A percentile compares a stretch with the other conserved stretches of the same genome.
Evolutionary conservation across 2,797 vertebrate genomes (phyloP).

Genomic region (Sardinella longiceps): DNA sequence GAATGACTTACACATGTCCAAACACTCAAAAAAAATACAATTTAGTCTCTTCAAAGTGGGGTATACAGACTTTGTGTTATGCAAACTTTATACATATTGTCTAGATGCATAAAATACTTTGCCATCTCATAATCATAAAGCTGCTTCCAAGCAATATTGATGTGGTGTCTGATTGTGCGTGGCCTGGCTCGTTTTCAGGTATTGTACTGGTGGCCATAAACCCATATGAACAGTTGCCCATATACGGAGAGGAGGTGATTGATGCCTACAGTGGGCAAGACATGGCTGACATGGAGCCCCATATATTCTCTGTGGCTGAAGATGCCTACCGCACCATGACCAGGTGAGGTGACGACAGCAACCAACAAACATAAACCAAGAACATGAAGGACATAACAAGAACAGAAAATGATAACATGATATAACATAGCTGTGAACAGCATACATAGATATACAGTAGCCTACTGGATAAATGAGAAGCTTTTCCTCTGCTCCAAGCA

Average conservation of each 20-base stretch:
- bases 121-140: neutral
- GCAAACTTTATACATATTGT: neutral
- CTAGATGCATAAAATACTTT: neutral
- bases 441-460: too few species aligned
- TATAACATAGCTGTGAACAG: too few species aligned
- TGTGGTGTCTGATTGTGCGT: neutral
- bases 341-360: slow-evolving; percentile 66
- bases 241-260: slow-evolving; percentile 81
- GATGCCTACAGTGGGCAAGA: slow-evolving; percentile 78
- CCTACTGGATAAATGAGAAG: too few species aligned
- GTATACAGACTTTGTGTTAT: neutral
- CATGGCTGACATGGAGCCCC: slow-evolving; percentile 81
- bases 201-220: slow-evolving; percentile 81
- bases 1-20: neutral
- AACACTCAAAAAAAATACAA: neutral
- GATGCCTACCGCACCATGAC: slow-evolving; percentile 80
- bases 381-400: too few species aligned
- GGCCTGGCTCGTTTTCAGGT: slow-evolving; percentile 61
- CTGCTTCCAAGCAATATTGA: neutral
- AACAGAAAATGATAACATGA: too few species aligned
- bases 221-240: slow-evolving; percentile 79
- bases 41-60: neutral
- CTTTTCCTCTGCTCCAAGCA: too few species aligned
- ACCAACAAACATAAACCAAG: too few species aligned
- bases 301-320: slow-evolving; percentile 83